Evolutionary conservation across 2,113 vertebrate genomes (phyloP).

Genomic region (Isichthys henryi): DNA sequence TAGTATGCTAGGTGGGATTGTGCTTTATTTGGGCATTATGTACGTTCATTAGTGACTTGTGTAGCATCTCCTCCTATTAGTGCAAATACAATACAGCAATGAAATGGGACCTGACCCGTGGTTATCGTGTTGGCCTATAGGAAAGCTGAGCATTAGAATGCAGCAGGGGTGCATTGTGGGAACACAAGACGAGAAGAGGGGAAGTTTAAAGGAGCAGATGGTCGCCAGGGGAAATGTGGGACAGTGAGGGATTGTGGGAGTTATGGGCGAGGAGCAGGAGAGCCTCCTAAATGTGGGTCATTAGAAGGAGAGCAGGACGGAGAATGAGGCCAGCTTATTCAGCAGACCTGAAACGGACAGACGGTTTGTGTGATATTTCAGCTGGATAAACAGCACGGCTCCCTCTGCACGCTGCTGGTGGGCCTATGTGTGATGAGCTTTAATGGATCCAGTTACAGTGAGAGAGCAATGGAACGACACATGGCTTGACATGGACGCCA

Average conservation of each 20-base stretch:
- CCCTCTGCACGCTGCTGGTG: neutral
- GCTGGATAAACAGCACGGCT: neutral
- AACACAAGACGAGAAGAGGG: neutral
- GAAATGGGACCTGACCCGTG: neutral
- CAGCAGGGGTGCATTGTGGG: constrained; percentile 2
- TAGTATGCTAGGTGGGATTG: neutral
- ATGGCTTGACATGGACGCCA: neutral
- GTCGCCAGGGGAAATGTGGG: neutral
- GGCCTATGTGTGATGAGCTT: neutral
- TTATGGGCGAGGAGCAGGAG: too few relatives aligned
- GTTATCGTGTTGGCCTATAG: too few relatives aligned
- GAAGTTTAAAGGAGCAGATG: neutral
- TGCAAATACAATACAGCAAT: neutral
- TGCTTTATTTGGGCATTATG: constrained; percentile 7
- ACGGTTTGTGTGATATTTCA: neutral
- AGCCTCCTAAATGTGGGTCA: neutral
- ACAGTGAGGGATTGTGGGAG: neutral
- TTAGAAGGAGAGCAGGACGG: neutral
- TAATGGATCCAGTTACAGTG: neutral
- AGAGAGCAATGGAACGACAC: neutral
- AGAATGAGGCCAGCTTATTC: neutral
- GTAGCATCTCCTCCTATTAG: neutral
- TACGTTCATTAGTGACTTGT: neutral
- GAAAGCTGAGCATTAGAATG: neutral
- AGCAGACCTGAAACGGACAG: neutral